phyloP scores from a whole-genome alignment of 2,888 invertebrate genomes.

The Watsonalla cultraria region DNA sequence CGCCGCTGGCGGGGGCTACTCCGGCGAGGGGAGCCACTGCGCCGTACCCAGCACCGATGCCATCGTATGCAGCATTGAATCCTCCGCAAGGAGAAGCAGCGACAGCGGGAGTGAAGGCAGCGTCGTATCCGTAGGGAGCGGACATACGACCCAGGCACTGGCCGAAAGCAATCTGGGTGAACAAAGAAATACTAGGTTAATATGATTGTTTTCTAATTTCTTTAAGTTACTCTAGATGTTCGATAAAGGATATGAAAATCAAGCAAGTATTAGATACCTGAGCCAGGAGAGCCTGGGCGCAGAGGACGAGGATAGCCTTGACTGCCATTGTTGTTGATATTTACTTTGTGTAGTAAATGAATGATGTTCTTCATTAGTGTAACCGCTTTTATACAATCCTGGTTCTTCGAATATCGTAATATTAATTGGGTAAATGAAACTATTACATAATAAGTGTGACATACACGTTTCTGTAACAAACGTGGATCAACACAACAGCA shows the following conservation, averaged over 20 bases:
- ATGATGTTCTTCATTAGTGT: not conserved
- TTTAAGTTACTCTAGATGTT: too few relatives aligned
- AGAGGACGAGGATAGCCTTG: constrained; percentile 8
- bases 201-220: too few relatives aligned
- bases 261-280: too few relatives aligned
- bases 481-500: not conserved
- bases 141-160: not conserved
- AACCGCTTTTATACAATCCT: not conserved
- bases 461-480: not conserved
- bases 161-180: not conserved
- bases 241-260: too few relatives aligned
- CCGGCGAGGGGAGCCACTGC: not conserved
- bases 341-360: not conserved
- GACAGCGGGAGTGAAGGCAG: too few relatives aligned
- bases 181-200: not conserved
- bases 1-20: constrained; percentile 10
- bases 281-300: constrained; percentile 13
- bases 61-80: not conserved
- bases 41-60: not conserved
- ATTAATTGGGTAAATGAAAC: not conserved
- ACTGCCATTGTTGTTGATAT: constrained; percentile 7
- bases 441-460: not conserved
- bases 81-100: too few relatives aligned
- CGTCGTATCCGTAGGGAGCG: not conserved
- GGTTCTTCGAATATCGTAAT: not conserved